Base-by-base conservation (phyloP, 2,888 invertebrate genomes). In the Allygus modestus region DNA sequence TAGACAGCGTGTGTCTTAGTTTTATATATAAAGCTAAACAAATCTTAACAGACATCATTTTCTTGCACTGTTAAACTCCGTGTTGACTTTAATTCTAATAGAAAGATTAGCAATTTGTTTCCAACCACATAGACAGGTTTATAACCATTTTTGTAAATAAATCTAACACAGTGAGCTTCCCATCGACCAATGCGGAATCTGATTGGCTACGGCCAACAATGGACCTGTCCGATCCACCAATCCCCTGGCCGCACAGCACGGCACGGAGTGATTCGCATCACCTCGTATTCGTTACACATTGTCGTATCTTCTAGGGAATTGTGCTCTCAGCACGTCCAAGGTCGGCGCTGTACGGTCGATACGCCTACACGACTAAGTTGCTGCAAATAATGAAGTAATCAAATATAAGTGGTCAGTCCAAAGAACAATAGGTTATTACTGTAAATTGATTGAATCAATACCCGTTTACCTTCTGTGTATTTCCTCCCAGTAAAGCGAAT, bases 191-290 rank as follows among this genome's bases (percentile, higher is more conserved):
- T 7, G 58, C 23, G 43, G 43, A 43, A 33, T 73, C 43, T 73
- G 73, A 73, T 73, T 73, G 73, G 73, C 23, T 43, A 31, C 73
- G 73, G 73, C 12, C 41, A 43, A 73, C 73, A 73, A 73, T 73
- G 23, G 73, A 43, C 23, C 37, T 23, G 23, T 58, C 58, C 58
- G 58, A 1, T 58, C 58, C 23, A 58, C 73, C 41, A 73, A 73
- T 73, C 33, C 31, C 17, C 12, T 26, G 33, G 31, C 71, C 33
- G 31, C 71, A 71, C 65, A 65, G 26, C 26, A 65, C 65, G 28
- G 54, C 71, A 71, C 71, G 71, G 73, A 73, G 58, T 1, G 58
- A 46, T 17, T 9, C 58, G 23, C 23, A 23, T 58, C 23, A 2
- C 23, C 58, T 58, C 58, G 12, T 37, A 37, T 37, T 37, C 58